Evolutionary conservation across 2,888 invertebrate genomes (phyloP).

Genomic region (Phania funesta): DNA sequence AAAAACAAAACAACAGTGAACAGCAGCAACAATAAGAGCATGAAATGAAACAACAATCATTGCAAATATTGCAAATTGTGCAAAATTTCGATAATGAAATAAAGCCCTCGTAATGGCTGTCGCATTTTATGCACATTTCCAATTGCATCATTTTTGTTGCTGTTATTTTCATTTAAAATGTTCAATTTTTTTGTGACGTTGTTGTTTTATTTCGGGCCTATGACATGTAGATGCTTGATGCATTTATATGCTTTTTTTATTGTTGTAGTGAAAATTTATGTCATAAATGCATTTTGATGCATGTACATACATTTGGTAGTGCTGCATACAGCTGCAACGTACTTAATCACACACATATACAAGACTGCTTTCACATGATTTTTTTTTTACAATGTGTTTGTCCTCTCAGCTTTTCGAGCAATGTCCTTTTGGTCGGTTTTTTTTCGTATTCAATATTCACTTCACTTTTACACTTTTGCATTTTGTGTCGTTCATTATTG

Average conservation of each 20-base stretch:
- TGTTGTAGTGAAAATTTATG: conserved; percentile 57
- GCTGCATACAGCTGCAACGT: conserved; percentile 3
- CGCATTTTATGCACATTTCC: conserved; percentile 58
- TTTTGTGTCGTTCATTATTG: conserved; percentile 67
- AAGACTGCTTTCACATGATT: conserved; percentile 9
- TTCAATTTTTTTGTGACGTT: conserved; percentile 2
- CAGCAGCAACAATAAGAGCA: conserved; percentile 34
- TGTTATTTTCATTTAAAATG: conserved; percentile 40
- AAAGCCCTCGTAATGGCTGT: conserved; percentile 65
- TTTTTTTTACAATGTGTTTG: conserved; percentile 52
- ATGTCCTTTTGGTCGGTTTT: conserved; percentile 34
- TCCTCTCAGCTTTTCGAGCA: conserved; percentile 33
- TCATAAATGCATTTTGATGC: conserved; percentile 69
- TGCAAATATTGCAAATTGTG: conserved; percentile 75
- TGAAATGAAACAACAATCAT: conserved; percentile 48
- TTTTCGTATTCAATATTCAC: conserved; percentile 51
- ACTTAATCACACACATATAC: neutral
- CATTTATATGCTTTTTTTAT: conserved; percentile 22
- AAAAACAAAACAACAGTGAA: conserved; percentile 17
- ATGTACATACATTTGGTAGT: conserved; percentile 41
- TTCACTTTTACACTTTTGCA: conserved; percentile 66
- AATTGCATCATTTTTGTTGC: conserved; percentile 54
- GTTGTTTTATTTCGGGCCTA: neutral
- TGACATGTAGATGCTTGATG: conserved; percentile 42
- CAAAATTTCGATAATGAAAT: conserved; percentile 76